Base-by-base conservation (phyloP, 2,113 vertebrate species). In the Chitala chitala region DNA sequence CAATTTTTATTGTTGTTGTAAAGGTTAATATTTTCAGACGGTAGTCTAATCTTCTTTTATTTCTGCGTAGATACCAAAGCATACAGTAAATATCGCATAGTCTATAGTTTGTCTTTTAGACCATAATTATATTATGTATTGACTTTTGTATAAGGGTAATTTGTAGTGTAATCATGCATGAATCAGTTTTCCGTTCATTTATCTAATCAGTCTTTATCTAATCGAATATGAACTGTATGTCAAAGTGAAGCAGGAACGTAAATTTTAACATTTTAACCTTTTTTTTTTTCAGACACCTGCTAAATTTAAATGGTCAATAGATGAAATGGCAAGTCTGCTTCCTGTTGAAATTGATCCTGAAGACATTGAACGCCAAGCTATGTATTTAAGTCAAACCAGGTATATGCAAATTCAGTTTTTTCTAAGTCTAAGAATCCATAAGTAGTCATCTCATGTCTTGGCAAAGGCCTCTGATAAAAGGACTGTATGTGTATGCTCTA, bases 231-330 rank as follows among this genome's bases (percentile, higher is more conserved):
- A 59, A 33, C n/a, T 29, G 4, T 17, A 20, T 15, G 38, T 15
- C 15, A 63, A 63, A 63, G 3, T 8, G 33, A 33, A 9, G 33
- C 20, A 46, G 4, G 4, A 24, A 44, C 20, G 12, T 15, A 46
- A 46, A 66, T n/a, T n/a, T n/a, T 3, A 66, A 66, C 1, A 36
- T 20, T 44, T n/a, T 33, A 63, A 36, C 38, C 4, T 33, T 61
- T 29, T 77, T 8, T 79, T n/a, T 75, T 13, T 80, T 77, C 78
- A 99, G 96, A 95, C 95, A 71, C 95, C 96, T 74, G 90, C 92
- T 36, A 91, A 94, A 84, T 98, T 99, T 82, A 92, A 90, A 79
- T 99, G 97, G 97, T 96, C 95, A 78, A 96, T 99, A 79, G 96
- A 98, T 82, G 94, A 98, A 77, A 93, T 98, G 89, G 92, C 97